A percentile compares a stretch with the other conserved stretches of the same genome.
phyloP scores from a whole-genome alignment of 37 sponge, comb jelly and placozoan species.

The Sycon ciliatum region DNA sequence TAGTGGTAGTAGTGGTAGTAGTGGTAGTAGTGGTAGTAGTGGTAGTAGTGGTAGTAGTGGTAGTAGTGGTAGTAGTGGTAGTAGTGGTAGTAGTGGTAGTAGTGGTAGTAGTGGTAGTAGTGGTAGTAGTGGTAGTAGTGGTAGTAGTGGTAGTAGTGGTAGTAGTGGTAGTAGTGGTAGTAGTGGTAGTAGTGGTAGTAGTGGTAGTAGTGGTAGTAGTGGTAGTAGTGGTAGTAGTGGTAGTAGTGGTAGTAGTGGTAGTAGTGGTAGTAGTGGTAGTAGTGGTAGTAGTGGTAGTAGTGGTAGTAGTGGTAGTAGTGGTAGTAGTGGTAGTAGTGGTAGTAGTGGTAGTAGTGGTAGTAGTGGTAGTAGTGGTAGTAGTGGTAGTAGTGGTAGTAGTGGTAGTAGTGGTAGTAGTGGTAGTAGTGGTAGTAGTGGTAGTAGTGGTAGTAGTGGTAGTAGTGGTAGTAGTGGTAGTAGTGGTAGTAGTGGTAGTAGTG shows the following conservation, averaged over 20 bases:
- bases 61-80: slow-evolving; percentile 8
- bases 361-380: slow-evolving; percentile 8
- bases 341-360: slow-evolving; percentile 9
- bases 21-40: slow-evolving; percentile 9
- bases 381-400: slow-evolving; percentile 9
- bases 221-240: slow-evolving; percentile 9
- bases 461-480: slow-evolving; percentile 9
- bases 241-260: slow-evolving; percentile 8
- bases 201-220: slow-evolving; percentile 9
- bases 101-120: slow-evolving; percentile 9
- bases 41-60: slow-evolving; percentile 9
- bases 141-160: slow-evolving; percentile 9
- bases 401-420: slow-evolving; percentile 9
- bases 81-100: slow-evolving; percentile 9
- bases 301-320: slow-evolving; percentile 9
- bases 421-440: slow-evolving; percentile 8
- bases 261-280: slow-evolving; percentile 9
- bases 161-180: slow-evolving; percentile 9
- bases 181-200: slow-evolving; percentile 8
- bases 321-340: slow-evolving; percentile 9
- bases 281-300: slow-evolving; percentile 9
- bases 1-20: slow-evolving; percentile 8
- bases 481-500: slow-evolving; percentile 9
- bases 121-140: slow-evolving; percentile 9
- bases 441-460: slow-evolving; percentile 9